These are phyloP conservation scores for Leptobrachium leishanense DNA, from an alignment of 2,113 vertebrate species.

Conservation along the genomic window DNA sequence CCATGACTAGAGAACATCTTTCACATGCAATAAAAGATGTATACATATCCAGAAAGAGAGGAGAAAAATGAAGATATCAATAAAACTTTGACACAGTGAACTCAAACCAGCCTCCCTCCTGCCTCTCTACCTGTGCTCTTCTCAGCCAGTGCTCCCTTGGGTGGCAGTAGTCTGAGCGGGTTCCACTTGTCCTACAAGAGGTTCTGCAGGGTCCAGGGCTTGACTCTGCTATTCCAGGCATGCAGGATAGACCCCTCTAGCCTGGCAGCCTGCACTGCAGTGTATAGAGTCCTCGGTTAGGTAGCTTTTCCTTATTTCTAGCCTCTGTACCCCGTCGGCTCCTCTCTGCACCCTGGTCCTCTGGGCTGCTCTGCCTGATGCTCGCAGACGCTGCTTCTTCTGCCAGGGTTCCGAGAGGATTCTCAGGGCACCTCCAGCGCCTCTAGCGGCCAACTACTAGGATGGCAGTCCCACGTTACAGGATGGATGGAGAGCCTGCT, in stretches of 20 bases:
- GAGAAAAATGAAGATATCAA: neutral
- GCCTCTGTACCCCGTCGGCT: neutral
- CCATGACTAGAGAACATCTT: no score
- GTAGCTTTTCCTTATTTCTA: neutral
- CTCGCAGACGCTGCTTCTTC: neutral
- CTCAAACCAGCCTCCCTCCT: neutral
- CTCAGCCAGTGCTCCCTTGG: neutral
- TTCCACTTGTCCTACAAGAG: no score
- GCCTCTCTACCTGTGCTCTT: neutral
- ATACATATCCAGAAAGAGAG: no score
- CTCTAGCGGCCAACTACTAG: neutral
- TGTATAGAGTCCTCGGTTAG: neutral
- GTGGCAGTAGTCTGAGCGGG: neutral
- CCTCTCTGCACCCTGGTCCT: neutral
- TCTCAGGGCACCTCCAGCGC: neutral
- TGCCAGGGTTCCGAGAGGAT: neutral
- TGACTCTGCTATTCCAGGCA: no score
- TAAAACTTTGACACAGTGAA: conserved; percentile 2
- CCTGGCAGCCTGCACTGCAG: neutral
- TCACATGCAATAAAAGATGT: no score
- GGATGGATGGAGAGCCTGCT: no score
- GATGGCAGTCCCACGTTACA: neutral
- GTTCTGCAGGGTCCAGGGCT: no score
- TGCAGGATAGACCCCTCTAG: neutral
- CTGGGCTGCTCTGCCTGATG: neutral